phyloP scores from a whole-genome alignment of 2,113 vertebrate species.

The Notarius quadriscutis region DNA sequence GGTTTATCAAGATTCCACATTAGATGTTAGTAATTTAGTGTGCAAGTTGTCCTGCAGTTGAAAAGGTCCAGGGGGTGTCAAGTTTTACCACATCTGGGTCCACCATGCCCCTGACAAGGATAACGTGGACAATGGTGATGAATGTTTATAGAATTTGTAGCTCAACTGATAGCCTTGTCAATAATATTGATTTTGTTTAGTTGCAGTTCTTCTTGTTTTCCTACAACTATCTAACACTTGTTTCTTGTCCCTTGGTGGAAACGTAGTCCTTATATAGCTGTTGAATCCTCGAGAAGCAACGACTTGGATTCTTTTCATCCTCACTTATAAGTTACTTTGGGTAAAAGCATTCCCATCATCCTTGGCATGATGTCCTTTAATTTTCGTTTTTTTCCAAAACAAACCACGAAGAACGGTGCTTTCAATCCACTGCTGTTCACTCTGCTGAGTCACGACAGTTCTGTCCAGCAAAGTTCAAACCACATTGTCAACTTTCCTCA shows the following conservation, averaged over 20 bases:
- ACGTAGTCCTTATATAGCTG: not conserved
- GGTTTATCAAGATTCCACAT: not conserved
- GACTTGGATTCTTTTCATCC: not conserved
- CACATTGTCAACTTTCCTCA: not conserved
- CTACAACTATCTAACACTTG: not conserved
- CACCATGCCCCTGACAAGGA: not conserved
- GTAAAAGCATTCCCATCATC: not conserved
- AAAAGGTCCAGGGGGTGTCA: not conserved
- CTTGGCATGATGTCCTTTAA: not conserved
- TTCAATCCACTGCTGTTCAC: not conserved
- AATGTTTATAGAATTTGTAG: not conserved
- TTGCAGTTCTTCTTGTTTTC: not conserved
- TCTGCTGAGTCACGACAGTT: not conserved
- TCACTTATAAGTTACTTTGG: not conserved
- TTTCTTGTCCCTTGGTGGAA: not conserved
- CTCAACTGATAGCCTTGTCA: not conserved
- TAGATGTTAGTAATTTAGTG: not conserved
- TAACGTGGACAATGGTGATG: not conserved
- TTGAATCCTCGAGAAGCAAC: not conserved
- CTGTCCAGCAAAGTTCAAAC: not conserved
- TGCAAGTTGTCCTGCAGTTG: not conserved
- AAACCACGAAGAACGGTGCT: not conserved
- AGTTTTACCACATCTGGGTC: not conserved
- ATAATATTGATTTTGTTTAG: not conserved
- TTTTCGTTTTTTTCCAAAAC: not conserved